Evolutionary conservation across 2,888 invertebrate species (phyloP), one percentile per base, ranked within the genome.

Genomic region (Andrena bucephala): DNA sequence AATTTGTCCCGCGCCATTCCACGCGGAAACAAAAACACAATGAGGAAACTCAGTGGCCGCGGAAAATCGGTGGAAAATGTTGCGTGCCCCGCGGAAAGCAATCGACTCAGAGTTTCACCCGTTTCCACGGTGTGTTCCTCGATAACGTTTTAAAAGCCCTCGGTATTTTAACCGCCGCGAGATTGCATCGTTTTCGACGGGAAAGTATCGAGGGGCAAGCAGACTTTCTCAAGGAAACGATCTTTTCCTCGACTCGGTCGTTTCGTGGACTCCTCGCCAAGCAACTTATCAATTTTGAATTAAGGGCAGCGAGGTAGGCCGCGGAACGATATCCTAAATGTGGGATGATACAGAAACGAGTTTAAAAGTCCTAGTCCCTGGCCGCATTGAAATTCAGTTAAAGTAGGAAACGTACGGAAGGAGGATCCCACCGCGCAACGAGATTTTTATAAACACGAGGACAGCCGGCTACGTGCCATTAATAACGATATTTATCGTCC

Each of bases 221-320:
- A 57, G 48, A 69, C 62, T 76, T 63, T 42, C 62, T 27, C 24
- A n/a, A 24, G 36, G 7, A 31, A 42, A 42, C 42, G 42, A 42
- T 42, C 42, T 42, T 42, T 63, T 29, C 24, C 10, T 42, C 7
- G 36, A 33, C 10, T 24, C 31, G 33, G 20, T 66, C 52, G 52
- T 62, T 70, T 60, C 42, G 60, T 48, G 72, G 24, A 63, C 75
- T 50, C 52, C 48, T 57, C 36, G 52, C 62, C 52, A 75, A 74
- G 74, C 60, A 75, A 66, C 77, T 67, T 79, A 86, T 87, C 74
- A 86, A 83, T 79, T 78, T 86, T 72, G 50, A 86, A 86, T 86
- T 77, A 77, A 70, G 76, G 77, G 7, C 67, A 29, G 42, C 42
- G 62, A 50, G 72, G 54, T 71, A 76, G 54, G 59, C 31, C 54